phyloP scores from a whole-genome alignment of 2,113 vertebrate genomes.

The Gavia stellata region DNA sequence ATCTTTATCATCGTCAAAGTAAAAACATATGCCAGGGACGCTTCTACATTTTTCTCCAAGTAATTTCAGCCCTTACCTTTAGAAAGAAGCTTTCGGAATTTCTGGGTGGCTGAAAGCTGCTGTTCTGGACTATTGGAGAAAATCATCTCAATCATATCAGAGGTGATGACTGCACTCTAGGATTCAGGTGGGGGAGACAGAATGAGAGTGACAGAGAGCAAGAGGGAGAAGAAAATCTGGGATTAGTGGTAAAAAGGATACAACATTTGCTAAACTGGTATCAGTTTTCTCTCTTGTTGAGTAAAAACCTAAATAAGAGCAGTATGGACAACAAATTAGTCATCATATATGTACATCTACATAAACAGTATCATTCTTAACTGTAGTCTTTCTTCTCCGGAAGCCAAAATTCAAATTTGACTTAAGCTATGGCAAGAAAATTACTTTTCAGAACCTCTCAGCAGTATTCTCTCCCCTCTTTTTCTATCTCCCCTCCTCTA shows the following conservation, averaged over 20 bases:
- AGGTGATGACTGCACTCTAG: constrained; percentile 87
- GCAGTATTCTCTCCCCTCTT: background rate
- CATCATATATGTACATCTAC: background rate
- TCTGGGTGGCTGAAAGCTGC: constrained; percentile 95
- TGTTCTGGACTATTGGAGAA: constrained; percentile 94
- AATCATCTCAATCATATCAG: constrained; percentile 98
- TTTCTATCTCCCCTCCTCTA: background rate
- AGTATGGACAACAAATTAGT: background rate
- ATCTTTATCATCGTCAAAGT: background rate
- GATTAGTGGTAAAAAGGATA: background rate
- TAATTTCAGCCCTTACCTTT: constrained; percentile 80
- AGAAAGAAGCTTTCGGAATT: constrained; percentile 95
- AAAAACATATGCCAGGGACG: background rate
- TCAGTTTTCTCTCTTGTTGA: background rate
- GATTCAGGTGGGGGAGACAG: background rate
- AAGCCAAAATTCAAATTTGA: background rate
- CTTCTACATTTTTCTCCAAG: background rate
- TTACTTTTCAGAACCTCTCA: background rate
- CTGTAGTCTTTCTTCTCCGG: background rate
- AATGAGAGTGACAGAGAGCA: background rate
- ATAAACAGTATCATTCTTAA: background rate
- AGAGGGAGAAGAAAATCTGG: background rate
- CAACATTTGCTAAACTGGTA: background rate
- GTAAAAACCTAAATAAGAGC: background rate
- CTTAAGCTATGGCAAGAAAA: background rate